A percentile compares a stretch with the other conserved stretches of the same genome.
Conservation (phyloP, 2,797 vertebrate species). For the Takifugu ocellatus region DNA sequence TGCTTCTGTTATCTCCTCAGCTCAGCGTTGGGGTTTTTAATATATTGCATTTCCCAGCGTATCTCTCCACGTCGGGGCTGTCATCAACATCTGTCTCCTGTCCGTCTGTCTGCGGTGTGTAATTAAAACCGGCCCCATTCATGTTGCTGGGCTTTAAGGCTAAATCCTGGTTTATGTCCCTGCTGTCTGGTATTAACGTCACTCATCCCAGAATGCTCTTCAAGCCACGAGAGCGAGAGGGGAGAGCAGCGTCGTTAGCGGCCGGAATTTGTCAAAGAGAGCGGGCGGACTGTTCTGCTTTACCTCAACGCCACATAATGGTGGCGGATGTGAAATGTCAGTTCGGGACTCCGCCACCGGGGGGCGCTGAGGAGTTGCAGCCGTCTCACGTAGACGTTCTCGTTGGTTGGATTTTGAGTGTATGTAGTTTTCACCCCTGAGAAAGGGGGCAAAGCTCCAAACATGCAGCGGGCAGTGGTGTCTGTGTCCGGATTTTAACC, state of each 20-base stretch:
- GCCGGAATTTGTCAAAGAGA: conserved; percentile 50
- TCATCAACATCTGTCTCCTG: conserved; percentile 55
- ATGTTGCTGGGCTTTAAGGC: conserved; percentile 1
- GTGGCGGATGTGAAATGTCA: too few relatives aligned
- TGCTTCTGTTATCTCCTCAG: conserved; percentile 11
- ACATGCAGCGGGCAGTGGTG: not conserved
- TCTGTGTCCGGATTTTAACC: not conserved
- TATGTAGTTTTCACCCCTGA: too few relatives aligned
- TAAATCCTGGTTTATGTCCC: conserved; percentile 57
- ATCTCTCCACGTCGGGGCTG: conserved; percentile 24
- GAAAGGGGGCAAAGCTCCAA: too few relatives aligned
- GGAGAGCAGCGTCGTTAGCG: conserved; percentile 25
- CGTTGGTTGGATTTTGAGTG: too few relatives aligned
- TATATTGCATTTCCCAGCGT: conserved; percentile 43
- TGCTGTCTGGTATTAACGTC: conserved; percentile 51
- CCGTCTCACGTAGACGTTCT: too few relatives aligned
- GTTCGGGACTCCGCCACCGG: too few relatives aligned
- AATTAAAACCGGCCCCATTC: conserved; percentile 40
- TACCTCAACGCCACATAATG: too few relatives aligned
- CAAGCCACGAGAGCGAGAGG: conserved; percentile 31
- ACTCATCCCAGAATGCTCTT: conserved; percentile 51
- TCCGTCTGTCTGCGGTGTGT: conserved; percentile 46
- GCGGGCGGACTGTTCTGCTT: too few relatives aligned
- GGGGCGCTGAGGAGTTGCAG: too few relatives aligned
- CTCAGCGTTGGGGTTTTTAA: conserved; percentile 38